These are phyloP conservation scores for Oreochromis mossambicus DNA, from an alignment of 2,797 vertebrate genomes.

Conservation along the genomic window DNA sequence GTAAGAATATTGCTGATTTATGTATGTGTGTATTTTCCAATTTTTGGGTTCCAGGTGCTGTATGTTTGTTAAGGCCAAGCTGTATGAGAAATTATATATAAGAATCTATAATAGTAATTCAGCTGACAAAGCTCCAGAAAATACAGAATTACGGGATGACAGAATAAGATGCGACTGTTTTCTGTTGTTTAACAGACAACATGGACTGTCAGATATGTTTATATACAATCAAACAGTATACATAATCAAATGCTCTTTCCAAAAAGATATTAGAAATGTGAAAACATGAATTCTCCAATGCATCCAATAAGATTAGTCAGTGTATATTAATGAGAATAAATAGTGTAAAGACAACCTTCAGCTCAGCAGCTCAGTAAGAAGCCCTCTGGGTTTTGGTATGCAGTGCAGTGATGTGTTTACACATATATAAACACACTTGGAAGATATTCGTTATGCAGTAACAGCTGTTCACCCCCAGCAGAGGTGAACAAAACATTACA, in stretches of 20 bases:
- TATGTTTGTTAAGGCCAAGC: accelerated
- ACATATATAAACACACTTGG: constrained; percentile 57
- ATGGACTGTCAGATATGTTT: neutral
- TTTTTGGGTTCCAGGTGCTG: neutral
- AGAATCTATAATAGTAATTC: neutral
- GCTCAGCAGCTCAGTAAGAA: neutral
- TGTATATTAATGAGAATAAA: constrained; percentile 23
- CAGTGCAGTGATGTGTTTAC: constrained; percentile 52
- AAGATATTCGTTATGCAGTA: constrained; percentile 10
- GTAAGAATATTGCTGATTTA: neutral
- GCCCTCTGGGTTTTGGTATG: constrained; percentile 10
- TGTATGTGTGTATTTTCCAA: neutral
- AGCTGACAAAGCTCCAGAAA: neutral
- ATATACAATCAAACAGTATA: neutral
- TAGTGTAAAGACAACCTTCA: constrained; percentile 26
- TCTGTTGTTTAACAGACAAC: neutral
- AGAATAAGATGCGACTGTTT: accelerated
- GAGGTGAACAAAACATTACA: constrained; percentile 20
- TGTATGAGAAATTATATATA: neutral
- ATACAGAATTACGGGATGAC: accelerated
- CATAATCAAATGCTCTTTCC: neutral
- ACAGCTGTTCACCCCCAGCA: constrained; percentile 60
- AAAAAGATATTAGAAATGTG: neutral
- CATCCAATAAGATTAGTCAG: neutral
- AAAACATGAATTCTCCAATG: neutral